phyloP scores from a whole-genome alignment of 2,797 vertebrate species.

The Pangasius djambal region DNA sequence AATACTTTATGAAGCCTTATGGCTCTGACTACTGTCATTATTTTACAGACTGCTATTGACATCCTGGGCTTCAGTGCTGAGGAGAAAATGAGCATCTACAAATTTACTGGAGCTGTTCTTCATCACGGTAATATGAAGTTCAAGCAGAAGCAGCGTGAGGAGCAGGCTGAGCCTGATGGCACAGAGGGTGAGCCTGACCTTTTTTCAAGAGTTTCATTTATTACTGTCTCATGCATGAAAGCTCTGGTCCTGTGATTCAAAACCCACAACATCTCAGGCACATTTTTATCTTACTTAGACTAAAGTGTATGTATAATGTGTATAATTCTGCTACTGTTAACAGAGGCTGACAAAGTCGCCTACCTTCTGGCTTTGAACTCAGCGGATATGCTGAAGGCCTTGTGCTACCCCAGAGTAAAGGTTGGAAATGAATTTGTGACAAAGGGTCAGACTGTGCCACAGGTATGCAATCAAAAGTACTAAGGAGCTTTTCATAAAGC shows the following conservation, averaged over 20 bases:
- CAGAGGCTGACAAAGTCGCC: constrained; percentile 87
- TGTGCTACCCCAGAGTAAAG: constrained; percentile 79
- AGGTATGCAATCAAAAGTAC: constrained; percentile 67
- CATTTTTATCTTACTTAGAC: background rate
- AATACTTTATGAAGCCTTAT: background rate
- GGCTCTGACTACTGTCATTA: background rate
- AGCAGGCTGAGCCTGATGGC: constrained; percentile 79
- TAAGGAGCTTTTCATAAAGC: background rate
- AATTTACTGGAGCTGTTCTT: constrained; percentile 83
- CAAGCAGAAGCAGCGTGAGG: constrained; percentile 79
- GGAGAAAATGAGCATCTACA: constrained; percentile 83
- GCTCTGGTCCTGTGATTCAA: background rate
- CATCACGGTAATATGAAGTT: constrained; percentile 84
- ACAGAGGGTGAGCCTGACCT: constrained; percentile 75
- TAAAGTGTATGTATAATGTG: background rate
- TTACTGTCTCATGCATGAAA: background rate
- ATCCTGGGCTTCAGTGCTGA: constrained; percentile 83
- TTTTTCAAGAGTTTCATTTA: background rate
- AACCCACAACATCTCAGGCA: too few relatives aligned
- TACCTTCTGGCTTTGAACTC: constrained; percentile 90
- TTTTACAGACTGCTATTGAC: constrained; percentile 79
- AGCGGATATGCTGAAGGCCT: constrained; percentile 85
- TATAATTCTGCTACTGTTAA: constrained; percentile 29
- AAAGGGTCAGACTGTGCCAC: constrained; percentile 87
- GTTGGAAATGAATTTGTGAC: constrained; percentile 76